A percentile compares a stretch with the other conserved stretches of the same genome.
Conservation (phyloP, 2,888 invertebrate species). For the Salpingus planirostris region DNA sequence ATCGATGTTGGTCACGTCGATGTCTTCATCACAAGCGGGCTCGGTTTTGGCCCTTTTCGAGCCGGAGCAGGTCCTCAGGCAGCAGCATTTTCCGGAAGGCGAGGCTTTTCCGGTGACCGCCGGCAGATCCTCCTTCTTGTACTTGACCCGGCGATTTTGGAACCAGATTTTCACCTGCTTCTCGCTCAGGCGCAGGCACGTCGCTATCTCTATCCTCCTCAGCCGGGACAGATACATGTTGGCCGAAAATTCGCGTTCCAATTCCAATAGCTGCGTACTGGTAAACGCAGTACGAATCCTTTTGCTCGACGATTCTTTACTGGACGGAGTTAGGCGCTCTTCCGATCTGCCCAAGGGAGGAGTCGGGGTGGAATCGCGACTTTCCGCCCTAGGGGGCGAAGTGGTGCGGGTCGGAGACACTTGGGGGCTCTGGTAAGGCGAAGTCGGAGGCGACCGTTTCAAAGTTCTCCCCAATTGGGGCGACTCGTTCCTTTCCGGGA, state of each 20-base stretch:
- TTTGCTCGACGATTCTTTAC: slow-evolving; percentile 63
- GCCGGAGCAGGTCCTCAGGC: slow-evolving; percentile 42
- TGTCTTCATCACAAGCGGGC: slow-evolving; percentile 34
- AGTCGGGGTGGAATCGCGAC: slow-evolving; percentile 50
- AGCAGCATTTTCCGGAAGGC: slow-evolving; percentile 42
- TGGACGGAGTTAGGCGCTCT: slow-evolving; percentile 42
- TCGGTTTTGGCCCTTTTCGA: slow-evolving; percentile 26
- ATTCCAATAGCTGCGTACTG: slow-evolving; percentile 75
- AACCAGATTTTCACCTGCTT: slow-evolving; percentile 96
- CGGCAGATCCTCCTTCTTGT: slow-evolving; percentile 80
- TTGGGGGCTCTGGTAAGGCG: slow-evolving; percentile 19
- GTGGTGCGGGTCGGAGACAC: slow-evolving; percentile 17
- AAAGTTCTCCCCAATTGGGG: too few species aligned
- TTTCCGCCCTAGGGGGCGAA: slow-evolving; percentile 30
- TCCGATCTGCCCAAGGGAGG: slow-evolving; percentile 43
- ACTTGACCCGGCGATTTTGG: slow-evolving; percentile 86
- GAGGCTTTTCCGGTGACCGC: slow-evolving; percentile 14
- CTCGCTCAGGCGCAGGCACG: slow-evolving; percentile 76
- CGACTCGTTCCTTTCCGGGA: slow-evolving; percentile 14
- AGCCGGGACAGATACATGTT: slow-evolving; percentile 88
- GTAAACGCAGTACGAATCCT: slow-evolving; percentile 91
- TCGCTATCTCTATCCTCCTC: slow-evolving; percentile 88
- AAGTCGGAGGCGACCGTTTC: slow-evolving; percentile 15
- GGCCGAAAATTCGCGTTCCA: slow-evolving; percentile 80
- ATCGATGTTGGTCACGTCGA: slow-evolving; percentile 37